Percentiles rank a stretch among this genome's conserved stretches.
These are phyloP conservation scores for Meiosimyza platycephala DNA, from an alignment of 2,888 invertebrate species.

Conservation along the genomic window DNA sequence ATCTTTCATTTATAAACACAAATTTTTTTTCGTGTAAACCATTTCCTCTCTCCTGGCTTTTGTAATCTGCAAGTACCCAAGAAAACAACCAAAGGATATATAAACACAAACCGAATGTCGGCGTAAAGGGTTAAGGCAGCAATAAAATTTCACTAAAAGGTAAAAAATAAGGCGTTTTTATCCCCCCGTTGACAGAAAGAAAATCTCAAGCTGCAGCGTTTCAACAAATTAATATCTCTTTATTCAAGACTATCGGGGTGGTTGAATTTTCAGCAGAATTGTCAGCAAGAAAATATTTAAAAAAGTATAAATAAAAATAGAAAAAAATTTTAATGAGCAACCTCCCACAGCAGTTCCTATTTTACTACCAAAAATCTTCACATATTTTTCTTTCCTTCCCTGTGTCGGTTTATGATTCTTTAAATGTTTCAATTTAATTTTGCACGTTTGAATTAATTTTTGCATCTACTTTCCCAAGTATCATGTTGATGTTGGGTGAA, in stretches of 20 bases:
- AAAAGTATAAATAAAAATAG: constrained; percentile 46
- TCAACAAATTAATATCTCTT: constrained; percentile 31
- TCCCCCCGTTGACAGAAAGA: not conserved
- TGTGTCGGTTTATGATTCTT: not conserved
- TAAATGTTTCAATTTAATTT: constrained; percentile 46
- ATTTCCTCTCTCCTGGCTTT: too few species aligned
- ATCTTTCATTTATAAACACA: too few species aligned
- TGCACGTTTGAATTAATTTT: constrained; percentile 44
- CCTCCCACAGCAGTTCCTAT: not conserved
- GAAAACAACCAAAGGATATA: not conserved
- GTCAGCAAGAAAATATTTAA: constrained; percentile 29
- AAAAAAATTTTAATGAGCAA: constrained; percentile 57
- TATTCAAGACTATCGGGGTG: not conserved
- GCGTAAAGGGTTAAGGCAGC: constrained; percentile 30
- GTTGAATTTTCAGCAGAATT: not conserved
- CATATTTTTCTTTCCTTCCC: not conserved
- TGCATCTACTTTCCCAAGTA: constrained; percentile 54
- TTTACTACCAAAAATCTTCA: not conserved
- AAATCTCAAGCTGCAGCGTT: not conserved
- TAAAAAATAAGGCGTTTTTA: not conserved
- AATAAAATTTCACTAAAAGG: constrained; percentile 17
- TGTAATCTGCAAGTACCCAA: not conserved
- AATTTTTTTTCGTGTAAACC: too few species aligned
- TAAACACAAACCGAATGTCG: not conserved
- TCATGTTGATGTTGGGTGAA: constrained; percentile 28